Conservation (phyloP, 2,113 vertebrate species). For the Hippocampus mohnikei region DNA sequence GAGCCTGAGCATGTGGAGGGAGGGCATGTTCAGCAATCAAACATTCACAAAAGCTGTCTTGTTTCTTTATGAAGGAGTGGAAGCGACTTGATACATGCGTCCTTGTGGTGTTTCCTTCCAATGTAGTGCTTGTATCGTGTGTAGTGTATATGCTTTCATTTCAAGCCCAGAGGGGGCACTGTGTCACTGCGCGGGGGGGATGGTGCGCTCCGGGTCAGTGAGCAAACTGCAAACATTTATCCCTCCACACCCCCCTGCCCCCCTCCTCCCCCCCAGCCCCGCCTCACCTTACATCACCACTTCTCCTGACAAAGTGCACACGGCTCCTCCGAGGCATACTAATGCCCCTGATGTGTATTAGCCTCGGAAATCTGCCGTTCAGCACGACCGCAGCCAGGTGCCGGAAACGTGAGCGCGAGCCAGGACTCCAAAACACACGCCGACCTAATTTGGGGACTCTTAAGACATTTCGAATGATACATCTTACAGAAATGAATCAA, state of each 20-base stretch:
- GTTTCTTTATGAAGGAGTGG: background rate
- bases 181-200: constrained; percentile 42
- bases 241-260: constrained; percentile 7
- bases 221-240: constrained; percentile 57
- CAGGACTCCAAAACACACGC: background rate
- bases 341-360: constrained; percentile 56
- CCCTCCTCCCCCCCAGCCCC: too few relatives aligned
- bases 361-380: constrained; percentile 50
- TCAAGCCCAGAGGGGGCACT: constrained; percentile 66
- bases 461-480: constrained; percentile 42
- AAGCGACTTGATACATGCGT: background rate
- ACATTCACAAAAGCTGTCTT: background rate
- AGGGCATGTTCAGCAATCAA: background rate
- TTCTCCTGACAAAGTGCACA: constrained; percentile 60
- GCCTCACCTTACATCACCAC: constrained; percentile 54
- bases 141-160: constrained; percentile 22
- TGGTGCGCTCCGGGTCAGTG: constrained; percentile 42
- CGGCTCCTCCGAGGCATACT: constrained; percentile 51
- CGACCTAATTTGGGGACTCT: constrained; percentile 31
- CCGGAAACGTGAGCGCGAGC: constrained; percentile 40
- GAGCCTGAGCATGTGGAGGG: background rate
- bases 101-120: background rate
- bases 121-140: background rate
- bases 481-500: constrained; percentile 60
- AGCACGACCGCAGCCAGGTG: constrained; percentile 55